phyloP scores from a whole-genome alignment of 1,140 invertebrate species.

The Megalonaias nervosa region DNA sequence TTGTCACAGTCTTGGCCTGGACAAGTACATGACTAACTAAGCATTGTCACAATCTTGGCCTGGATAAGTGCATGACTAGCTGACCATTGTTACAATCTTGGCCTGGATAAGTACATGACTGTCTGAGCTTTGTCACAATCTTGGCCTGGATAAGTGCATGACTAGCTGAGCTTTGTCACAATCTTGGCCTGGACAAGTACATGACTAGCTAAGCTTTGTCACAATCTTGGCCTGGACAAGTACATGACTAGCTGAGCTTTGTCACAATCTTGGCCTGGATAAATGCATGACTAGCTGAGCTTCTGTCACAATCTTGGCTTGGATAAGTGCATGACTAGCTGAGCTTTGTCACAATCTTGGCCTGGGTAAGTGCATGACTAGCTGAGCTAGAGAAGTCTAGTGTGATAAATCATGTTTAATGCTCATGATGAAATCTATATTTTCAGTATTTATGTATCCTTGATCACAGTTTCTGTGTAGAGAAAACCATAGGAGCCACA shows the following conservation, averaged over 20 bases:
- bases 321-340: neutral
- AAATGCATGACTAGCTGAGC: neutral
- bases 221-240: conserved; percentile 22
- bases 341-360: neutral
- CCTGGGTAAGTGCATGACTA: neutral
- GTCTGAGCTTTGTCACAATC: conserved; percentile 1
- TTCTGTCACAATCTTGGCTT: neutral
- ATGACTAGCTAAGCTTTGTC: neutral
- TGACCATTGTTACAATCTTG: too few species aligned
- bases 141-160: conserved; percentile 17
- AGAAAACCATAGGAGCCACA: too few species aligned
- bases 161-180: neutral
- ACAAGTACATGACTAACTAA: neutral
- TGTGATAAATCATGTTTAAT: too few species aligned
- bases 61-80: neutral
- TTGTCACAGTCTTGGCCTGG: neutral
- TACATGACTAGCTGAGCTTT: neutral
- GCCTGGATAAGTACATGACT: neutral
- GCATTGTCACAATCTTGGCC: too few species aligned
- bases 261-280: conserved; percentile 25
- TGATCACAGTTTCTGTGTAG: too few species aligned
- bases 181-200: conserved; percentile 15
- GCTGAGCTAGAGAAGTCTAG: neutral
- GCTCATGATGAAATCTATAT: too few species aligned
- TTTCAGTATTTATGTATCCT: too few species aligned